These are phyloP conservation scores for Lepus americanus DNA, from an alignment of 2,113 vertebrate species.

Conservation along the genomic window DNA sequence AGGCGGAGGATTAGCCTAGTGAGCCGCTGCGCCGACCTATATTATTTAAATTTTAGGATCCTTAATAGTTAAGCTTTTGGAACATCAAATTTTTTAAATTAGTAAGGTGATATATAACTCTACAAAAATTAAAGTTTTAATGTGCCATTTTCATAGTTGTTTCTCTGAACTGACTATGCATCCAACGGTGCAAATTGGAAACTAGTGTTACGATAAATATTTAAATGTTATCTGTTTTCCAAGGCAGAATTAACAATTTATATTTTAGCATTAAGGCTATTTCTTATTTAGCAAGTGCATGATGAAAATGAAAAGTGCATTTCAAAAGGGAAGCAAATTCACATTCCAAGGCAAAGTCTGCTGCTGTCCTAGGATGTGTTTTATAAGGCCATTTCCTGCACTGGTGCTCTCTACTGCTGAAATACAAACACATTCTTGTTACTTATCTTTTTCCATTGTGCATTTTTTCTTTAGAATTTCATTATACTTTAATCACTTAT, in stretches of 20 bases:
- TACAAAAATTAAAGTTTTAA: background rate
- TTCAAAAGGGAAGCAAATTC: background rate
- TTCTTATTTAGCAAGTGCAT: background rate
- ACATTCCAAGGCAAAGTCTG: background rate
- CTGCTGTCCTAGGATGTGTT: background rate
- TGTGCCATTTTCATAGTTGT: background rate
- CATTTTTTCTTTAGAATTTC: background rate
- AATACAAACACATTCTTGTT: background rate
- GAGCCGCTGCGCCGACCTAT: too few species aligned
- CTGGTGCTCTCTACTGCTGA: background rate
- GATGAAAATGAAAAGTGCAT: background rate
- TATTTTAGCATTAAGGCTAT: background rate
- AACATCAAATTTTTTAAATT: background rate
- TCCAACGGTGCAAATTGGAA: background rate
- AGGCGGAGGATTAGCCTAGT: too few species aligned
- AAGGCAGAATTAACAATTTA: conserved; percentile 35
- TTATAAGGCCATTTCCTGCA: background rate
- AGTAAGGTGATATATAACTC: background rate
- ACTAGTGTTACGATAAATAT: background rate
- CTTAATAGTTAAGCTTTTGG: background rate
- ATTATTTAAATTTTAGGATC: background rate
- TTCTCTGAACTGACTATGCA: background rate
- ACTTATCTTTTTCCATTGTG: background rate
- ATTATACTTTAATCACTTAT: background rate
- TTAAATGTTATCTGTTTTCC: conserved; percentile 24